Percentiles rank a stretch among this genome's conserved stretches.
Conservation (phyloP, 2,888 invertebrate genomes). For the Gastracanthus pulcherrimus region DNA sequence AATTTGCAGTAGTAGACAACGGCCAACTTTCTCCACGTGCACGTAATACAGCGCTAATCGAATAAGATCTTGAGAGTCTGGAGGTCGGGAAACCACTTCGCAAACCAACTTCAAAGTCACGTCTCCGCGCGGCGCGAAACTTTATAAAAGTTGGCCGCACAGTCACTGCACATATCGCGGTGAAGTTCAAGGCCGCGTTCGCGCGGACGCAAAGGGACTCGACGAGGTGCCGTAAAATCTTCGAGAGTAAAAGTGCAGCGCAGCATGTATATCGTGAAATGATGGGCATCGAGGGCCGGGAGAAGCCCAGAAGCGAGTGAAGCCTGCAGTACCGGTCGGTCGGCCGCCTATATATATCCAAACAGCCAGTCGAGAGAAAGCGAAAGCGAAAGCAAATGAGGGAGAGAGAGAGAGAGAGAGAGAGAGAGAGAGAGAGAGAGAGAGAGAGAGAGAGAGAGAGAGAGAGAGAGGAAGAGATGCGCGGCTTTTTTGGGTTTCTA, state of each 20-base stretch:
- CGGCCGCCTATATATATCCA: not conserved
- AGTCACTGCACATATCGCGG: no score
- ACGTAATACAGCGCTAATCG: no score
- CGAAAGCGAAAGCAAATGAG: not conserved
- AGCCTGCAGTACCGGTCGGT: conserved; percentile 21
- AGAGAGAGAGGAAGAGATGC: conserved; percentile 20
- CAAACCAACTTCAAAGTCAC: no score
- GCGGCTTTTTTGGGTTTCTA: conserved; percentile 74
- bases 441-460: conserved; percentile 14
- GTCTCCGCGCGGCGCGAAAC: no score
- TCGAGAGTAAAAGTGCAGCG: not conserved
- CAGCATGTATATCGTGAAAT: not conserved
- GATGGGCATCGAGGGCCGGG: not conserved
- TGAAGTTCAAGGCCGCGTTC: conserved; percentile 17
- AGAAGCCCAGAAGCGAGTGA: conserved; percentile 28
- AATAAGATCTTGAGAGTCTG: no score
- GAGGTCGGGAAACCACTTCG: no score
- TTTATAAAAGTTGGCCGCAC: no score
- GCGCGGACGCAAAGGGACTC: not conserved
- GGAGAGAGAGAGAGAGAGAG: not conserved
- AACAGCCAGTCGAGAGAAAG: not conserved
- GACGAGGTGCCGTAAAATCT: conserved; percentile 18
- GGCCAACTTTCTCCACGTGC: no score
- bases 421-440: not conserved
- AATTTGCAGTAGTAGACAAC: no score